A percentile compares a stretch with the other conserved stretches of the same genome.
These are phyloP conservation scores for Copsychus sechellarum DNA, from an alignment of 2,113 vertebrate species.

Conservation along the genomic window DNA sequence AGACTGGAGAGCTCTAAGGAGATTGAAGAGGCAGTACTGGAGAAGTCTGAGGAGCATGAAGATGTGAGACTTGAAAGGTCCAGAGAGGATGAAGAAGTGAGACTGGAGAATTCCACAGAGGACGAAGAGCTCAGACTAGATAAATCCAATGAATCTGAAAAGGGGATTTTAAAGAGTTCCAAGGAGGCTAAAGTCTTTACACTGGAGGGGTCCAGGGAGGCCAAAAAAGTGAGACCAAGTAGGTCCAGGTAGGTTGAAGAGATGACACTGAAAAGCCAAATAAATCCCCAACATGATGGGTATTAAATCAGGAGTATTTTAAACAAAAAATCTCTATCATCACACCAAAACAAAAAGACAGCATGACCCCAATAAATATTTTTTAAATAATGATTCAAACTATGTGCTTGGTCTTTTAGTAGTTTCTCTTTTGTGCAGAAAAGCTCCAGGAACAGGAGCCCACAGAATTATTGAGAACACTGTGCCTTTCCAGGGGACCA, in stretches of 20 bases:
- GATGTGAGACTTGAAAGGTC: conserved; percentile 58
- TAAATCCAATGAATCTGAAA: conserved; percentile 62
- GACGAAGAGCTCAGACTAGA: conserved; percentile 59
- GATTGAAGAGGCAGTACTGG: conserved; percentile 38
- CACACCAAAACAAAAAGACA: not conserved
- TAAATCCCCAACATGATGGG: not conserved
- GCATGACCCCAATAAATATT: not conserved
- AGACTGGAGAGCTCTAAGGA: conserved; percentile 63
- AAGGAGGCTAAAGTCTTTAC: conserved; percentile 44
- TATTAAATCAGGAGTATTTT: not conserved
- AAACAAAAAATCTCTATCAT: not conserved
- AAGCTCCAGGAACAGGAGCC: not conserved
- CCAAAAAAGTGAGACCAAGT: conserved; percentile 40
- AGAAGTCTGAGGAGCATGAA: conserved; percentile 42
- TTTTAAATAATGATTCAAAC: not conserved
- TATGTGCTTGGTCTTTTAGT: not conserved
- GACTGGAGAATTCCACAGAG: conserved; percentile 56
- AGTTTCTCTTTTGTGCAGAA: not conserved
- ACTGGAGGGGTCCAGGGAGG: conserved; percentile 62
- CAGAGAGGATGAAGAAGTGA: conserved; percentile 56
- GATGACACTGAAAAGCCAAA: conserved; percentile 42
- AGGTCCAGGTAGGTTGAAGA: conserved; percentile 18
- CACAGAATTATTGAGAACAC: not conserved
- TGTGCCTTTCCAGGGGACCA: not conserved
- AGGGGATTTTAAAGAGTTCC: conserved; percentile 58